These are phyloP conservation scores for Dryobota labecula DNA, from an alignment of 2,888 invertebrate genomes.

Conservation along the genomic window DNA sequence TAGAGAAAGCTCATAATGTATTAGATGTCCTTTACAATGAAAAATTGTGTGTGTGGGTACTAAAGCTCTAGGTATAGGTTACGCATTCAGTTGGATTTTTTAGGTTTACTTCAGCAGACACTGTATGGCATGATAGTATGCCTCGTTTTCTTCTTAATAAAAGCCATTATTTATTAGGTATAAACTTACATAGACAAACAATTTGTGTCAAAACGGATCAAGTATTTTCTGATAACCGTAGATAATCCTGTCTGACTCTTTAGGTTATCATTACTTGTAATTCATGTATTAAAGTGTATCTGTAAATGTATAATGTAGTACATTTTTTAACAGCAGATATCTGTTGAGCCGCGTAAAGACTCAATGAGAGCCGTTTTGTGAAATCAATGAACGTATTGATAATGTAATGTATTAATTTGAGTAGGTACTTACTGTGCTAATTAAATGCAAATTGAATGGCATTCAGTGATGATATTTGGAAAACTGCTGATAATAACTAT, in stretches of 20 bases:
- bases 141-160: no score
- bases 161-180: not conserved
- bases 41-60: no score
- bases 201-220: slow-evolving; percentile 50
- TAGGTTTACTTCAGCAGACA: no score
- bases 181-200: not conserved
- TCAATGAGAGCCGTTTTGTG: slow-evolving; percentile 23
- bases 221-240: slow-evolving; percentile 53
- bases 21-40: no score
- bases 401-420: slow-evolving; percentile 46
- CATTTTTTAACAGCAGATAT: slow-evolving; percentile 35
- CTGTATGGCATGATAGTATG: no score
- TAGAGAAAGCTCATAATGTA: no score
- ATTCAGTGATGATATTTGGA: slow-evolving; percentile 28
- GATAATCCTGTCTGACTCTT: slow-evolving; percentile 51
- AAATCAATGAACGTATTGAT: slow-evolving; percentile 50
- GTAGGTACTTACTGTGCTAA: slow-evolving; percentile 23
- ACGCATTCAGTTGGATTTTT: no score
- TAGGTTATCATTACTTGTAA: slow-evolving; percentile 53
- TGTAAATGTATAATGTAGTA: slow-evolving; percentile 32
- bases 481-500: slow-evolving; percentile 4
- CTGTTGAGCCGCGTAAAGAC: slow-evolving; percentile 33
- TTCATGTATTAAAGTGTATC: slow-evolving; percentile 52
- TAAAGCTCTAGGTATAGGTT: no score
- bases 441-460: slow-evolving; percentile 46